Evolutionary conservation across 2,797 vertebrate genomes (phyloP), one percentile per base, ranked within the genome.

Genomic region (Clarias laeviceps): DNA sequence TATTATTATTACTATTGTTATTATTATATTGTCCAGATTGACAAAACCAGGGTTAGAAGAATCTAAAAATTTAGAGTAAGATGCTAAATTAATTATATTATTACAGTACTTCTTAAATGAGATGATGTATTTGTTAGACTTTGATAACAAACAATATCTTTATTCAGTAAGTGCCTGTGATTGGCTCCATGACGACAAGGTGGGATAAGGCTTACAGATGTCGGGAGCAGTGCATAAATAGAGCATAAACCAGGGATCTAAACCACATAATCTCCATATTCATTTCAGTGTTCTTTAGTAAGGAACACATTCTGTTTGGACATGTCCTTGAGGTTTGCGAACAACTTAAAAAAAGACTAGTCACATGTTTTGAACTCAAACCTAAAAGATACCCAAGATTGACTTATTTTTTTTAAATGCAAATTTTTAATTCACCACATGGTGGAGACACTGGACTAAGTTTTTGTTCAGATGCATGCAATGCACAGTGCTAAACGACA

Each of bases 371-470:
- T 18, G 0, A 66, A 66, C 68, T 37, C 3, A 69, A 69, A 69
- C 37, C 3, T 20, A 69, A 8, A 14, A 40, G 34, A 37, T 70
- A 70, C 37, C 9, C 24, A 24, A 1, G 32, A 69, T 5, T 37
- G 18, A 18, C 2, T 69, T 32, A 57, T 59, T 22, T 34, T 20
- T 22, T 37, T 8, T 56, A 74, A 29, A 1, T 77, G 74, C 24
- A 4, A 59, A 22, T 9, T 27, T 27, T 74, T 29, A 32, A 50
- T 45, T 77, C 40, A 85, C 86, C 84, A 88, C 82, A 76, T 80
- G 86, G 69, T 76, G 84, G 82, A 65, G 73, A 27, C 82, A 83
- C 15, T 27, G 64, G 85, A 20, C 27, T 85, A 15, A 12, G 17
- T 77, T 32, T 77, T 22, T 20, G 17, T 5, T 34, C 22, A 20